phyloP scores from a whole-genome alignment of 2,888 invertebrate genomes.

The Drosophila prolongata region DNA sequence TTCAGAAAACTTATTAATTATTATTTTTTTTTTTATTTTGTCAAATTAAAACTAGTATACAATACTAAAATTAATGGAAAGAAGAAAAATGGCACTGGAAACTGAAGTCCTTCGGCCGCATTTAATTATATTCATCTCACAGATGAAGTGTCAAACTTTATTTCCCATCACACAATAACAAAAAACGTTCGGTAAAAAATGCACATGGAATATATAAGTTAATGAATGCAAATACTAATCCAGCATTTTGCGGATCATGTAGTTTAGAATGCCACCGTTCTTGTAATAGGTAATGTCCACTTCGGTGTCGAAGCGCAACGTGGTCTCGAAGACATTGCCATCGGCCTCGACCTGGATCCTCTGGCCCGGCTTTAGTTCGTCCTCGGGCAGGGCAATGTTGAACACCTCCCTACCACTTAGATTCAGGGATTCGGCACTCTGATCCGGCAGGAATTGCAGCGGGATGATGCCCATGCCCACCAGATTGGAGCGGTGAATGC shows the following conservation, averaged over 20 bases:
- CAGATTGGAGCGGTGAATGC: constrained; percentile 98
- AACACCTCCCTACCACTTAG: constrained; percentile 93
- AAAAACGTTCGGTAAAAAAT: constrained; percentile 47
- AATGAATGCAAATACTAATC: constrained; percentile 52
- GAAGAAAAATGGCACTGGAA: no score
- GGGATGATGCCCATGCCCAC: constrained; percentile 99
- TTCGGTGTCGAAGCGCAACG: constrained; percentile 97
- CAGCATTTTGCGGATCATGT: constrained; percentile 96
- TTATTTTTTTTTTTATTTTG: no score
- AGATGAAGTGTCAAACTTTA: constrained; percentile 12
- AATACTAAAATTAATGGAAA: no score
- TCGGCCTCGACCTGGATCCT: constrained; percentile 89
- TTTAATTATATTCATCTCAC: background rate
- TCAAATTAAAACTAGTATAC: no score
- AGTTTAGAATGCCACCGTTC: constrained; percentile 98
- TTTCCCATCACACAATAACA: constrained; percentile 15
- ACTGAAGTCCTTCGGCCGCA: no score
- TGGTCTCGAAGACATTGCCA: constrained; percentile 90
- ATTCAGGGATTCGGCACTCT: constrained; percentile 91
- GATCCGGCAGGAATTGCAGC: constrained; percentile 93
- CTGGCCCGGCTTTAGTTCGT: constrained; percentile 90
- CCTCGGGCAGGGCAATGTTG: constrained; percentile 89
- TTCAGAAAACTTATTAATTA: no score
- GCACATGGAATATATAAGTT: constrained; percentile 63
- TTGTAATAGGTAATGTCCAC: constrained; percentile 97